Base-by-base conservation (phyloP, 2,797 vertebrate genomes). In the Macropodus opercularis region DNA sequence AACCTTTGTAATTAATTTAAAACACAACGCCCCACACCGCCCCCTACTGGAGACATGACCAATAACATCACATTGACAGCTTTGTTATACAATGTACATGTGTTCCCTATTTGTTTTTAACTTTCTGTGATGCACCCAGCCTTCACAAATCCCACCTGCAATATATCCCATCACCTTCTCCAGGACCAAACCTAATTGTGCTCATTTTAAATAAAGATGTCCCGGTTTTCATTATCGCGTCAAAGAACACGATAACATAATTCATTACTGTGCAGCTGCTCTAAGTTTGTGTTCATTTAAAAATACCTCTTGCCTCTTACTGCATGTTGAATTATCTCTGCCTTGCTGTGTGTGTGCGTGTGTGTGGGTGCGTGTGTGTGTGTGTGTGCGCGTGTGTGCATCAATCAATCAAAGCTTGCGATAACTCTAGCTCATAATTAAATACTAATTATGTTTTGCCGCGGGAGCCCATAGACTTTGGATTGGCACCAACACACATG, bases 381-480 rank as follows among this genome's bases (percentile, higher is more conserved):
- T n/a, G n/a, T 31, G 29, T 31, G 24, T 26, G 34, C 7, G 34
- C 8, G 15, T n/a, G 15, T 3, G 14, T 39, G 6, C 24, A 39
- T 15, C 6, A 39, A 13, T 18, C 22, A 15, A 39, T 48, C 9
- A 35, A 34, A 35, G 11, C 10, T 9, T 6, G n/a, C 24, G n/a
- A 57, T 19, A 26, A 26, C 1, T 56, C 29, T 29, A 5, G 0
- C 15, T 38, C 19, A 18, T 54, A 15, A 41, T 14, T 19, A 29
- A 42, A 32, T 12, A 23, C 24, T 34, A 43, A 22, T 32, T 21
- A 29, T 54, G 12, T 32, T 55, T 55, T 43, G 14, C 38, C 11
- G 7, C 18, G 32, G 24, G 15, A 56, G 21, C 3, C 26, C 5
- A 12, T 35, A 10, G 15, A 38, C 8, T 3, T 47, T 21, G 15